Evolutionary conservation across 2,113 vertebrate genomes (phyloP).

Genomic region (Labeo catla): DNA sequence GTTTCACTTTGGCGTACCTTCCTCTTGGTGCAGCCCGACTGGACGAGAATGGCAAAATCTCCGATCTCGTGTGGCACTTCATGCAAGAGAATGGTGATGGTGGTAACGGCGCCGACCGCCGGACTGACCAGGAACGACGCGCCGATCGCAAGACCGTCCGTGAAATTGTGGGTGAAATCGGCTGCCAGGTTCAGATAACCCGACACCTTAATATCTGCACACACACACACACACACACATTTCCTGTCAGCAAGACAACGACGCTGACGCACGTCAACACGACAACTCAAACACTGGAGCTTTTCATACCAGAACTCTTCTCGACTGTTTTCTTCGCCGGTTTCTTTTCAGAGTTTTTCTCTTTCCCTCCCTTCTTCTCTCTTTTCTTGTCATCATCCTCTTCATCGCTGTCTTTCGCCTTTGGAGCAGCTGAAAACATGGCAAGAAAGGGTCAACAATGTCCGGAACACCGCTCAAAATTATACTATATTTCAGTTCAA

Average conservation of each 20-base stretch:
- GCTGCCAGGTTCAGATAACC: slow-evolving; percentile 91
- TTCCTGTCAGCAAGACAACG: neutral
- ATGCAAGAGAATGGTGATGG: slow-evolving; percentile 89
- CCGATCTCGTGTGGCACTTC: slow-evolving; percentile 93
- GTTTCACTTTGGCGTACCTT: slow-evolving; percentile 73
- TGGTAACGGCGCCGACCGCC: slow-evolving; percentile 84
- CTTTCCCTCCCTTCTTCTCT: slow-evolving; percentile 58
- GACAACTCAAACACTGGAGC: neutral
- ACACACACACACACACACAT: neutral
- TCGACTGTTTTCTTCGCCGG: slow-evolving; percentile 58
- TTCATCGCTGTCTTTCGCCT: slow-evolving; percentile 74
- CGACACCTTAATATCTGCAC: slow-evolving; percentile 85
- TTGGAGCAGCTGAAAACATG: slow-evolving; percentile 60
- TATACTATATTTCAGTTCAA: too few relatives aligned
- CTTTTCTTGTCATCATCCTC: slow-evolving; percentile 68
- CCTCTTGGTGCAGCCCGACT: slow-evolving; percentile 90
- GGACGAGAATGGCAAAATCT: slow-evolving; percentile 93
- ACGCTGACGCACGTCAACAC: neutral
- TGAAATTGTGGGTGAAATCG: slow-evolving; percentile 92
- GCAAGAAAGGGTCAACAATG: neutral
- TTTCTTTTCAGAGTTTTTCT: slow-evolving; percentile 59
- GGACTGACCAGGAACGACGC: slow-evolving; percentile 86
- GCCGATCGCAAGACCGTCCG: slow-evolving; percentile 89
- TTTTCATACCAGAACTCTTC: slow-evolving; percentile 62
- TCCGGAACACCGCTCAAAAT: neutral